Evolutionary conservation across 2,888 invertebrate species (phyloP).

Genomic region (Zeuzera pyrina): DNA sequence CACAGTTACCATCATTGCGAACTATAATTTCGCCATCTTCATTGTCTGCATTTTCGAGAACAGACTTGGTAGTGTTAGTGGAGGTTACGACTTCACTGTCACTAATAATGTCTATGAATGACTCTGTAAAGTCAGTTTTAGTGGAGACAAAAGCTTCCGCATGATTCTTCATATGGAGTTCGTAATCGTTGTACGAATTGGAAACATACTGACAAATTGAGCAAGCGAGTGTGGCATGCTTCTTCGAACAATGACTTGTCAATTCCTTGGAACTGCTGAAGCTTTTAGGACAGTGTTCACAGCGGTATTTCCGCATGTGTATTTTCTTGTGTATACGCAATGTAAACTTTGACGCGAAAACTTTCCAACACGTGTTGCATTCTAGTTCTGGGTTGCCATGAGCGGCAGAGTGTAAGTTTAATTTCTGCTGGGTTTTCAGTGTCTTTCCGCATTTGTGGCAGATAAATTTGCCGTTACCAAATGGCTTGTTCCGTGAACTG

Average conservation of each 20-base stretch:
- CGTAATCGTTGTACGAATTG: conserved; percentile 22
- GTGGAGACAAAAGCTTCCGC: conserved; percentile 16
- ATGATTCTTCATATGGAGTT: conserved; percentile 26
- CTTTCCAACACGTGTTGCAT: conserved; percentile 56
- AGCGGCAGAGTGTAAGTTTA: conserved; percentile 44
- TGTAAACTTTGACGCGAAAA: conserved; percentile 58
- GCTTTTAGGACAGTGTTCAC: conserved; percentile 36
- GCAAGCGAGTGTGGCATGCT: conserved; percentile 37
- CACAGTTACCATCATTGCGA: neutral
- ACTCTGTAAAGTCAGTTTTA: conserved; percentile 23
- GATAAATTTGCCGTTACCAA: conserved; percentile 29
- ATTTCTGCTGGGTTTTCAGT: conserved; percentile 46
- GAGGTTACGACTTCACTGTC: conserved; percentile 22
- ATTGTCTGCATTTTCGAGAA: neutral
- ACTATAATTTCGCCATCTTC: neutral
- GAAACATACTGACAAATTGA: conserved; percentile 31
- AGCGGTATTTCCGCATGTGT: conserved; percentile 42
- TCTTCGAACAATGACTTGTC: conserved; percentile 31
- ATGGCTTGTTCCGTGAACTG: conserved; percentile 15
- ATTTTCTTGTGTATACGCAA: conserved; percentile 51
- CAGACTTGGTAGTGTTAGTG: no score
- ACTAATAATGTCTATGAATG: conserved; percentile 20
- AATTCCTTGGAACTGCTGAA: conserved; percentile 32
- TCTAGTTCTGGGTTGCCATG: conserved; percentile 62
- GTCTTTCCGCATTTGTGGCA: conserved; percentile 51